phyloP scores from a whole-genome alignment of 2,888 invertebrate species.

The Nephrotoma guestfalica region DNA sequence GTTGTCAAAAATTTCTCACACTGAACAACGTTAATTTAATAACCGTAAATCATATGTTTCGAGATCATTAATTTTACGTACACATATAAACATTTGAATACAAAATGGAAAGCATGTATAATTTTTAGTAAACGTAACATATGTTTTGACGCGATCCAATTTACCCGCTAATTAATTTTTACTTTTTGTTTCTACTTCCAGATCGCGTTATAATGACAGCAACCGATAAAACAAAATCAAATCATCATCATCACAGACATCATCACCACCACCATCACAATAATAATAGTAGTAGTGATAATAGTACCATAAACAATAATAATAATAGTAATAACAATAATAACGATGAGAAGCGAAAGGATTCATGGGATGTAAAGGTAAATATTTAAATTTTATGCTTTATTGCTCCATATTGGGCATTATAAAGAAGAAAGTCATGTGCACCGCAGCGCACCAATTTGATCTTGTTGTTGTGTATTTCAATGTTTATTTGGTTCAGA shows the following conservation, averaged over 20 bases:
- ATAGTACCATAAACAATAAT: neutral
- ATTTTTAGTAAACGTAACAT: neutral
- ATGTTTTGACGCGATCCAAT: neutral
- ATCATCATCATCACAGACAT: constrained; percentile 3
- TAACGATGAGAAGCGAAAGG: constrained; percentile 2
- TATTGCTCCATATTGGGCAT: neutral
- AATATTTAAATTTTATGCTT: neutral
- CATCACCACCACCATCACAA: constrained; percentile 1
- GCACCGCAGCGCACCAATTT: neutral
- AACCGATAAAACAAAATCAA: neutral
- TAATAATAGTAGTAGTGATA: neutral
- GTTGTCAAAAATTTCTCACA: no score
- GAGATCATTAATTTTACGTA: no score
- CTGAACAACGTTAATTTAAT: no score
- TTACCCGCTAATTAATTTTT: neutral
- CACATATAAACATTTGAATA: neutral
- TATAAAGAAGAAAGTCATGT: neutral
- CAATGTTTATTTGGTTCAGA: no score
- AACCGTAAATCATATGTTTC: no score
- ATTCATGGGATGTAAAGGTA: constrained; percentile 4
- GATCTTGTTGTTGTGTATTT: no score
- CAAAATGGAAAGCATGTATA: neutral
- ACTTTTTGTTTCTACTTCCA: neutral
- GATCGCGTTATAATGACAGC: neutral
- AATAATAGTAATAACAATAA: neutral